A percentile compares a stretch with the other conserved stretches of the same genome.
These are phyloP conservation scores for Anoplopoma fimbria DNA, from an alignment of 2,113 vertebrate genomes.

Conservation along the genomic window DNA sequence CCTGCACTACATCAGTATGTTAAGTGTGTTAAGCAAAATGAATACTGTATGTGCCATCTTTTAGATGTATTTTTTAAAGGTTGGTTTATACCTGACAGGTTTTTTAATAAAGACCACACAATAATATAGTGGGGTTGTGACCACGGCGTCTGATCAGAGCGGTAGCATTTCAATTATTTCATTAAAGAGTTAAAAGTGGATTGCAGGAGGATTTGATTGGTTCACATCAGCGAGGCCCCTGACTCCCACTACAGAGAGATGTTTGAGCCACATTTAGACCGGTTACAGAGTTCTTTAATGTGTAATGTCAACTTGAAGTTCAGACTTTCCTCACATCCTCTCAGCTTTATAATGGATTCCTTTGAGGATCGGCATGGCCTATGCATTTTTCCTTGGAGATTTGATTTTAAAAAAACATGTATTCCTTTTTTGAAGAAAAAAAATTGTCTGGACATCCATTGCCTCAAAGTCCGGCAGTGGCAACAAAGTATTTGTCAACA, in stretches of 20 bases:
- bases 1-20: too few relatives aligned
- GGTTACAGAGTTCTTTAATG: background rate
- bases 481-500: background rate
- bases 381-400: background rate
- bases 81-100: too few relatives aligned
- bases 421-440: background rate
- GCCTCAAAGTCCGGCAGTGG: too few relatives aligned
- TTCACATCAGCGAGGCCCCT: background rate
- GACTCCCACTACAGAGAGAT: background rate
- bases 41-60: too few relatives aligned
- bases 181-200: background rate
- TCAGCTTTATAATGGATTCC: background rate
- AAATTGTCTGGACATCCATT: background rate
- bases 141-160: background rate
- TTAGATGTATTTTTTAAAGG: background rate
- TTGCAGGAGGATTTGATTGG: background rate
- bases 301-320: constrained; percentile 4
- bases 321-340: background rate
- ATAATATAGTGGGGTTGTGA: background rate
- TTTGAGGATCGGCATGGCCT: background rate
- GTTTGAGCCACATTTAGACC: background rate
- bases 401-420: background rate
- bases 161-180: background rate
- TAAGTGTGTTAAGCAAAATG: too few relatives aligned
- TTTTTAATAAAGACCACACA: background rate